Percentiles rank a stretch among this genome's conserved stretches.
Evolutionary conservation across 1,140 invertebrate species (phyloP).

Genomic region (Proales similis): DNA sequence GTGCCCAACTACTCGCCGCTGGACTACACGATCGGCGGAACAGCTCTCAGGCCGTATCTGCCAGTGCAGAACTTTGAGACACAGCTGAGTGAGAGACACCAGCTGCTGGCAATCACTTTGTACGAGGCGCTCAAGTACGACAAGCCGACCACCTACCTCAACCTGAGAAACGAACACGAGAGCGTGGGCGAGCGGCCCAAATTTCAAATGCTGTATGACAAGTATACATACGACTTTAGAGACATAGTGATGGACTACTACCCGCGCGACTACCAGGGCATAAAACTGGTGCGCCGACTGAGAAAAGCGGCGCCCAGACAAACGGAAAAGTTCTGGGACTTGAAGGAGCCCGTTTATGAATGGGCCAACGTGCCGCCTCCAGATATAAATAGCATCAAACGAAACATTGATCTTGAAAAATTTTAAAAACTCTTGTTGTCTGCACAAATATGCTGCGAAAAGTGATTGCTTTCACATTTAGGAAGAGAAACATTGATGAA

Average conservation of each 20-base stretch:
- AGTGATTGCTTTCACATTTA: too few species aligned
- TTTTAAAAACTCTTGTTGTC: slow-evolving; percentile 3
- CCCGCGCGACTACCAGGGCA: slow-evolving; percentile 23
- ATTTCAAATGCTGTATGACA: slow-evolving; percentile 24
- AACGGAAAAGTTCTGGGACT: slow-evolving; percentile 30
- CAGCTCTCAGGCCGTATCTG: slow-evolving; percentile 19
- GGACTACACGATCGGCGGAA: slow-evolving; percentile 28
- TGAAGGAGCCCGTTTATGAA: slow-evolving; percentile 35
- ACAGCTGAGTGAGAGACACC: slow-evolving; percentile 15
- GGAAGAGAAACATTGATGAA: too few species aligned
- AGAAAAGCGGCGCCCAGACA: slow-evolving; percentile 14
- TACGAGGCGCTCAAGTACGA: slow-evolving; percentile 33
- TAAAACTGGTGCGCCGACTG: slow-evolving; percentile 25
- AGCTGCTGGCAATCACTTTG: slow-evolving; percentile 15
- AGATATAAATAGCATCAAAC: slow-evolving; percentile 21
- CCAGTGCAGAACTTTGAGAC: slow-evolving; percentile 28
- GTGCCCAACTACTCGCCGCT: neutral
- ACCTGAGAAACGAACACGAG: slow-evolving; percentile 13
- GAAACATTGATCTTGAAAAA: slow-evolving; percentile 22
- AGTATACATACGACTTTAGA: slow-evolving; percentile 34
- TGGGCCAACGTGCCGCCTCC: slow-evolving; percentile 36
- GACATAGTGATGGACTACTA: slow-evolving; percentile 36
- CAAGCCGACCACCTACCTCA: slow-evolving; percentile 8
- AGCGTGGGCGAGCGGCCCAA: slow-evolving; percentile 10
- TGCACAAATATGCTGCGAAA: too few species aligned